These are phyloP conservation scores for Phoxinus phoxinus DNA, from an alignment of 2,113 vertebrate species.

Conservation along the genomic window DNA sequence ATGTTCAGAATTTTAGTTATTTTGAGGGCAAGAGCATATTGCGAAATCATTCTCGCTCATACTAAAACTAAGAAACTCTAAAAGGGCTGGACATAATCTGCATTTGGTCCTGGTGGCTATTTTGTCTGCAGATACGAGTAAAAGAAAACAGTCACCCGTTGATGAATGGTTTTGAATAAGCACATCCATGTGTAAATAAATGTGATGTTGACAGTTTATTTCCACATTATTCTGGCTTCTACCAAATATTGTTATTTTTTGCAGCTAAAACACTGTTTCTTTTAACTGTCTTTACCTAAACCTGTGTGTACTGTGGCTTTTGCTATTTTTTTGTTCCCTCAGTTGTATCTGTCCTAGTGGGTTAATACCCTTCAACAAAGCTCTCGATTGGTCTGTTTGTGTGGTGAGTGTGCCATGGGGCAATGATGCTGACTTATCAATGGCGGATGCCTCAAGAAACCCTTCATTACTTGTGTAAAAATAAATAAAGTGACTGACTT, in stretches of 20 bases:
- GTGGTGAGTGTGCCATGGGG: not conserved
- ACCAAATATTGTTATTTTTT: slow-evolving; percentile 1
- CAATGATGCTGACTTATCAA: slow-evolving; percentile 38
- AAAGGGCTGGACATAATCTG: not conserved
- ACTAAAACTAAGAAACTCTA: not conserved
- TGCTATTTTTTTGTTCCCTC: not conserved
- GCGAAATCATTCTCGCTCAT: not conserved
- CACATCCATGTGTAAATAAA: slow-evolving; percentile 26
- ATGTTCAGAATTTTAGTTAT: slow-evolving; percentile 7
- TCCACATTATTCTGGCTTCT: not conserved
- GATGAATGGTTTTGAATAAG: slow-evolving; percentile 2
- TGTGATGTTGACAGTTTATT: not conserved
- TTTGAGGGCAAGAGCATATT: not conserved
- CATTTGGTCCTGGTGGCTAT: not conserved
- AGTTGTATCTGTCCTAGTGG: not conserved
- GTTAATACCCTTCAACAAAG: not conserved
- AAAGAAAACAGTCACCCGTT: not conserved
- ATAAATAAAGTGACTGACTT: not conserved
- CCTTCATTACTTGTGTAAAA: not conserved
- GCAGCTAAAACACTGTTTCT: not conserved
- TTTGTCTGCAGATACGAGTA: not conserved
- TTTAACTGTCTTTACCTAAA: not conserved
- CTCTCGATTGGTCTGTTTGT: slow-evolving; percentile 4
- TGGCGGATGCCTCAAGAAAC: slow-evolving; percentile 42
- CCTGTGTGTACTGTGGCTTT: not conserved